These are phyloP conservation scores for Eupeodes luniger DNA, from an alignment of 2,888 invertebrate species.

Conservation along the genomic window DNA sequence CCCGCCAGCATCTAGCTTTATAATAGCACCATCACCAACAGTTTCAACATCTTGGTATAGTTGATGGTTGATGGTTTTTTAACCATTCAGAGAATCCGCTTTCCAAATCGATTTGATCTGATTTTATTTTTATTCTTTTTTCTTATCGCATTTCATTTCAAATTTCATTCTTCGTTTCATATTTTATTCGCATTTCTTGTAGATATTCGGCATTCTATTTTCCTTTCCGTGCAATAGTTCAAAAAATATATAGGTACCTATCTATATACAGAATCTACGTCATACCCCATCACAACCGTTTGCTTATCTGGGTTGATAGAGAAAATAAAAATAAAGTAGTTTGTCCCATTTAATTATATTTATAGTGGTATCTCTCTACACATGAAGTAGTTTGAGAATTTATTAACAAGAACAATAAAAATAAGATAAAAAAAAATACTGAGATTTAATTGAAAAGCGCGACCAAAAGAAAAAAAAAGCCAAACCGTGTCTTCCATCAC, in stretches of 20 bases:
- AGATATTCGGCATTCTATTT: constrained; percentile 41
- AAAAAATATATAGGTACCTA: not conserved
- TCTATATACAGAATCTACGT: constrained; percentile 55
- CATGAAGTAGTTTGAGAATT: constrained; percentile 38
- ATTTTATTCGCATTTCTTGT: constrained; percentile 36
- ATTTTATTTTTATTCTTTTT: constrained; percentile 43
- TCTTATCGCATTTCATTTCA: constrained; percentile 15
- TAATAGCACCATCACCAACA: not conserved
- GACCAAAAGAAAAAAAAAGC: constrained; percentile 22
- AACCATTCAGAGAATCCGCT: constrained; percentile 62
- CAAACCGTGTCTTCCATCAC: constrained; percentile 38
- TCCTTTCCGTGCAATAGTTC: constrained; percentile 33
- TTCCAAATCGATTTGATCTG: constrained; percentile 71
- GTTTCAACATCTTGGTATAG: constrained; percentile 13
- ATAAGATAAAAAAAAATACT: constrained; percentile 15
- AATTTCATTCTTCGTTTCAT: constrained; percentile 35
- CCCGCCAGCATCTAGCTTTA: not conserved
- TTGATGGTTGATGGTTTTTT: constrained; percentile 43
- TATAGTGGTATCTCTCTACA: constrained; percentile 55
- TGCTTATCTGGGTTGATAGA: constrained; percentile 70
- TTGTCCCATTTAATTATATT: constrained; percentile 63
- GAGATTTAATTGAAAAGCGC: constrained; percentile 32
- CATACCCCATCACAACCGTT: constrained; percentile 37
- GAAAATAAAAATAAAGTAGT: constrained; percentile 73
- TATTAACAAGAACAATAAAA: constrained; percentile 27